Conservation (phyloP, 1,140 invertebrate species). For the Bombus fervidus region DNA sequence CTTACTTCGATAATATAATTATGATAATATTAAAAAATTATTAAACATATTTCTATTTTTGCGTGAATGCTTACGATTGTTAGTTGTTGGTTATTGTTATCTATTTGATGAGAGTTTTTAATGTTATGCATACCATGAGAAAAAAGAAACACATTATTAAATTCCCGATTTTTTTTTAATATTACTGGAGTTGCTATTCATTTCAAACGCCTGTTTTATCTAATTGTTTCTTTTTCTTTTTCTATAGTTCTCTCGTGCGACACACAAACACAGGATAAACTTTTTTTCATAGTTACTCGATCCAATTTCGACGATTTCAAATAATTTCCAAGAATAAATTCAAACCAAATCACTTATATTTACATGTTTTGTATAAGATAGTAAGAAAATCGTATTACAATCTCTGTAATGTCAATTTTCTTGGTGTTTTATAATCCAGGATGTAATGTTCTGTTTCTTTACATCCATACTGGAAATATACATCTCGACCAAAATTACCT, state of each 20-base stretch:
- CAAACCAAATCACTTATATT: neutral
- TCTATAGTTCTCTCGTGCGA: slow-evolving; percentile 5
- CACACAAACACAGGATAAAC: neutral
- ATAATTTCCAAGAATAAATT: neutral
- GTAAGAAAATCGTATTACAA: slow-evolving; percentile 33
- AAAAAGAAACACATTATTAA: slow-evolving; percentile 64
- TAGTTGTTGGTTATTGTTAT: slow-evolving; percentile 82
- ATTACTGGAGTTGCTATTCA: slow-evolving; percentile 62
- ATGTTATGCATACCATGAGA: slow-evolving; percentile 75
- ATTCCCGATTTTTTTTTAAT: slow-evolving; percentile 58
- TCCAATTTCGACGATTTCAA: slow-evolving; percentile 1
- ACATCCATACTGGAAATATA: slow-evolving; percentile 26
- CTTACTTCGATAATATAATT: slow-evolving; percentile 76
- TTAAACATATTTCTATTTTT: slow-evolving; percentile 80
- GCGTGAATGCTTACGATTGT: slow-evolving; percentile 80
- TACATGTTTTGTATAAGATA: slow-evolving; percentile 16
- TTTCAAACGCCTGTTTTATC: slow-evolving; percentile 60
- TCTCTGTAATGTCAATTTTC: slow-evolving; percentile 4
- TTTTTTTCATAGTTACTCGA: neutral
- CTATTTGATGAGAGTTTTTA: slow-evolving; percentile 81
- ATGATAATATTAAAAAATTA: slow-evolving; percentile 74
- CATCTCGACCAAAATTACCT: slow-evolving; percentile 70
- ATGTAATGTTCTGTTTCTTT: slow-evolving; percentile 33
- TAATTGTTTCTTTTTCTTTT: slow-evolving; percentile 11
- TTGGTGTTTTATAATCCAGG: neutral